Conservation (phyloP, 2,888 invertebrate genomes). For the Lymantria monacha region DNA sequence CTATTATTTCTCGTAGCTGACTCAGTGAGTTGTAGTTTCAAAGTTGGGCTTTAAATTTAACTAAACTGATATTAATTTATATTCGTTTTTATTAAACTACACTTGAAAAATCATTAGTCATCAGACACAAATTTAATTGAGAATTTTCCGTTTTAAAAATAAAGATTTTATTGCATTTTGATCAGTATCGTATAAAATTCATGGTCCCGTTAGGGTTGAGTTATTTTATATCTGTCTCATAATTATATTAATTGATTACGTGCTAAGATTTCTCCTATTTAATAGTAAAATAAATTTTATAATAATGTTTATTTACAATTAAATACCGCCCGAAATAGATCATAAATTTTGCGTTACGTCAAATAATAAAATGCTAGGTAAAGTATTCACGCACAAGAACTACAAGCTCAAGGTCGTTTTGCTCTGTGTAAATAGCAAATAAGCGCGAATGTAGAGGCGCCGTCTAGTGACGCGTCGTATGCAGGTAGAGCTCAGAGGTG, state of each 20-base stretch:
- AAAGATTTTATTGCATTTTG: background rate
- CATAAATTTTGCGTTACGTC: too few relatives aligned
- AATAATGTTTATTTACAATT: too few relatives aligned
- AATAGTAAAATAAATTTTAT: too few relatives aligned
- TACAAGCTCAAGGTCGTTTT: conserved; percentile 29
- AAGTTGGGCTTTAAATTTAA: conserved; percentile 38
- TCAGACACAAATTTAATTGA: background rate
- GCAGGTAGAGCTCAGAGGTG: conserved; percentile 40
- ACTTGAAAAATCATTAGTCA: background rate
- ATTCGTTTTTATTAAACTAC: background rate
- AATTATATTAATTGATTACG: too few relatives aligned
- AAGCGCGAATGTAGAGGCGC: conserved; percentile 31
- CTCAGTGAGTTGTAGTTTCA: conserved; percentile 67
- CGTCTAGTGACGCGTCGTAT: conserved; percentile 4
- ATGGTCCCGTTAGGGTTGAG: too few relatives aligned
- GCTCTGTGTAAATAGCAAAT: conserved; percentile 34
- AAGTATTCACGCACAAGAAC: conserved; percentile 18
- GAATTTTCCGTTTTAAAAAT: background rate
- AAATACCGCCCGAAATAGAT: too few relatives aligned
- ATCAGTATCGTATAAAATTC: background rate
- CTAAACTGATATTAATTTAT: background rate
- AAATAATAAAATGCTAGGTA: background rate
- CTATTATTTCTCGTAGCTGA: conserved; percentile 75
- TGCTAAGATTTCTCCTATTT: too few relatives aligned
- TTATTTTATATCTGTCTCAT: too few relatives aligned